phyloP scores from a whole-genome alignment of 2,888 invertebrate species.

The Cylindroiulus punctatus region DNA sequence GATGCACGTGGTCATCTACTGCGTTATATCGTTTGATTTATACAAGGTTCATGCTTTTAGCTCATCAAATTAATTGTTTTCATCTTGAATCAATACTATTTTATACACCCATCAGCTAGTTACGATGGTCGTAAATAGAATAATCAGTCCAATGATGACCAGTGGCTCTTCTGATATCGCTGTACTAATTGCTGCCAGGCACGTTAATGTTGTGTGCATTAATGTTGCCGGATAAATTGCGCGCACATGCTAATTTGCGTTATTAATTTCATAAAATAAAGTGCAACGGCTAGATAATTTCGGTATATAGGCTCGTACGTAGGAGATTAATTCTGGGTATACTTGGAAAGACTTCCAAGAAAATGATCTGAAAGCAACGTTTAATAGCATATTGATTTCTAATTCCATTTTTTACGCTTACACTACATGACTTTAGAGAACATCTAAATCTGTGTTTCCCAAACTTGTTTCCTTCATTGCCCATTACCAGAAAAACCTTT shows the following conservation, averaged over 20 bases:
- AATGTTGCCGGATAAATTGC: not conserved
- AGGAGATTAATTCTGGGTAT: not conserved
- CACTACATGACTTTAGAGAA: too few relatives aligned
- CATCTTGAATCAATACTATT: not conserved
- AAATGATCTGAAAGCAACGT: too few relatives aligned
- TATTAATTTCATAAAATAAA: conserved; percentile 24
- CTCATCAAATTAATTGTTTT: conserved; percentile 2
- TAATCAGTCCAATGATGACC: conserved; percentile 24
- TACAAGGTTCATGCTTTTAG: not conserved
- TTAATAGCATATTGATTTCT: too few relatives aligned
- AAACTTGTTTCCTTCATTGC: too few relatives aligned
- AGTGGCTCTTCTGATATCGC: conserved; percentile 25
- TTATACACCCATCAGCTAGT: not conserved
- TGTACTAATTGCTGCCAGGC: conserved; percentile 1
- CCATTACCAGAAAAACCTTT: too few relatives aligned
- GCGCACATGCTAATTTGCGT: not conserved
- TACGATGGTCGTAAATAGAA: not conserved
- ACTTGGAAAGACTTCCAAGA: too few relatives aligned
- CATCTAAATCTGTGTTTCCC: too few relatives aligned
- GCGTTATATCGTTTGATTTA: not conserved
- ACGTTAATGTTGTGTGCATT: conserved; percentile 23
- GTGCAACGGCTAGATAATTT: not conserved
- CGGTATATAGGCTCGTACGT: too few relatives aligned
- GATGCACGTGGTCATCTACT: not conserved
- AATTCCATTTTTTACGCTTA: too few relatives aligned